Base-by-base conservation (phyloP, 2,113 vertebrate species). In the Piaya cayana region DNA sequence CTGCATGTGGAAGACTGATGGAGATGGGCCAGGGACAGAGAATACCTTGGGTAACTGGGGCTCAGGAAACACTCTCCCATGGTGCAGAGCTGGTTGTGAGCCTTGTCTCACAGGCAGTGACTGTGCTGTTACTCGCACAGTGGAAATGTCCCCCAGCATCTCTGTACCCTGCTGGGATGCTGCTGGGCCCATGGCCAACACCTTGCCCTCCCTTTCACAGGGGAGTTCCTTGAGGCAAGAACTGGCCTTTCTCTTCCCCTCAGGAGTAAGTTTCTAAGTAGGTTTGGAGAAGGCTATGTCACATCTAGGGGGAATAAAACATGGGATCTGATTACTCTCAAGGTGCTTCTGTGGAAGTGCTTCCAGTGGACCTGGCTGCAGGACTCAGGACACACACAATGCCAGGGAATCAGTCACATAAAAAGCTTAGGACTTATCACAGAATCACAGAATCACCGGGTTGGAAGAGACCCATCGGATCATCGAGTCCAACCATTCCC, bases 101-200 rank as follows among this genome's bases (percentile, higher is more conserved):
- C 25, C n/a, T 0, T 1, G 59, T 4, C 2, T 0, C 9, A 7
- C 15, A 14, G 30, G 49, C 32, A 52, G 42, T 26, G 39, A n/a
- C 79, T 49, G 5, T 16, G 42, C 37, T 59, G 87, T 12, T 65
- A 26, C 30, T 79, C 34, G 27, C n/a, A 11, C 0, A 0, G 42
- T 27, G 37, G 6, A 53, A 45, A 12, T 32, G 52, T n/a, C 29
- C 42, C 50, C n/a, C 9, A 4, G 34, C 5, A 26, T 25, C 29
- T 15, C 45, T 37, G 19, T 69, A 8, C 58, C 36, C 71, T 29
- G 8, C 21, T 16, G 39, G 14, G 75, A 39, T 14, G 49, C 62
- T 77, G 76, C 67, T 56, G 37, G 37, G 50, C 22, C 49, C 55
- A 22, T 0, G 1, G 49, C 56, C 50, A 42, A 15, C 64, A 79